These are phyloP conservation scores for Tiphia femorata DNA, from an alignment of 2,888 invertebrate species.

Conservation along the genomic window DNA sequence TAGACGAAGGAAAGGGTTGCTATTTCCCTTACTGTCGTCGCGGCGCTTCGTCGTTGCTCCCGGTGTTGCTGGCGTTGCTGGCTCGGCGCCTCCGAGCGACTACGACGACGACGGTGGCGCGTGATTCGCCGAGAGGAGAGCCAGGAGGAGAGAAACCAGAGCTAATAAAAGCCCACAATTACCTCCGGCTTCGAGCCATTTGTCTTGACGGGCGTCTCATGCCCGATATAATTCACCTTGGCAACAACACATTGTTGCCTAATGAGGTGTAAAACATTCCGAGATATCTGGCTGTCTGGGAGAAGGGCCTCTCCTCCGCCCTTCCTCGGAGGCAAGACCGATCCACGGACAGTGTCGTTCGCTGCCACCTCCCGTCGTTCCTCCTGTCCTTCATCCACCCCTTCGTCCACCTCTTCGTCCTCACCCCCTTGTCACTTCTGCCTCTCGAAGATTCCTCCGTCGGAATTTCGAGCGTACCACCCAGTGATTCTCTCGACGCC, in stretches of 20 bases:
- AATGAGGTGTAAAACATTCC: constrained; percentile 69
- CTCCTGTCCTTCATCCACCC: constrained; percentile 2
- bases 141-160: constrained; percentile 54
- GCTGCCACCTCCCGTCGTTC: neutral
- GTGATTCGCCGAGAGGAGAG: neutral
- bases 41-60: constrained; percentile 29
- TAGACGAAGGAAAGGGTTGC: constrained; percentile 41
- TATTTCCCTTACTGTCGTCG: constrained; percentile 28
- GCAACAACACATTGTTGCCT: constrained; percentile 69
- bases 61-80: constrained; percentile 28
- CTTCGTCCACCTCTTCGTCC: no score
- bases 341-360: constrained; percentile 25
- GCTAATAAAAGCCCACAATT: constrained; percentile 70
- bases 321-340: constrained; percentile 19
- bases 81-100: constrained; percentile 35
- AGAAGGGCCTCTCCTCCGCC: constrained; percentile 16
- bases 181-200: constrained; percentile 69
- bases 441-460: no score
- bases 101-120: no score
- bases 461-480: no score
- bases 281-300: constrained; percentile 63
- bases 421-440: no score
- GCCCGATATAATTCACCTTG: constrained; percentile 68
- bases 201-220: constrained; percentile 69
- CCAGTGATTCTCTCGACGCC: no score